These are phyloP conservation scores for Hormiphora californensis DNA, from an alignment of 37 sponge, comb jelly and placozoan species.

Conservation along the genomic window DNA sequence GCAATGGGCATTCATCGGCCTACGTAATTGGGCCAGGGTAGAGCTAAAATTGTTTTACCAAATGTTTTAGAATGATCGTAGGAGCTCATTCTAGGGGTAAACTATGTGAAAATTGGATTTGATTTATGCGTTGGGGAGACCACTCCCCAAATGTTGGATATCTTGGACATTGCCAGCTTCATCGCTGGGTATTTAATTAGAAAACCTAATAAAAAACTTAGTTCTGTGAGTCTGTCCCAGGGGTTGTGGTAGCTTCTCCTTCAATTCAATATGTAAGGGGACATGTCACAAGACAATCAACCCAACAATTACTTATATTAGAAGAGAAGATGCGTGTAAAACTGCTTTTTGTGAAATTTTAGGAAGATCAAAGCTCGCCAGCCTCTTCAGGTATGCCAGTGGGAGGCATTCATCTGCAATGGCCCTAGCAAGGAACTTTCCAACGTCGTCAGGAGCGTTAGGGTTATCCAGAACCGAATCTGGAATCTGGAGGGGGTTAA, in stretches of 20 bases:
- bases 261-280: no score
- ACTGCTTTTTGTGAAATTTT: background rate
- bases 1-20: no score
- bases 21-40: no score
- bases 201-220: no score
- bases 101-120: no score
- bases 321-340: background rate
- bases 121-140: no score
- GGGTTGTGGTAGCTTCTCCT: no score
- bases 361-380: background rate
- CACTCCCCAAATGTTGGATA: slow-evolving; percentile 5
- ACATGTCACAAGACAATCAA: background rate
- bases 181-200: no score
- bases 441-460: slow-evolving; percentile 51
- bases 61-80: no score
- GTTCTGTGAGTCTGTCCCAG: no score
- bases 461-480: slow-evolving; percentile 14
- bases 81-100: no score
- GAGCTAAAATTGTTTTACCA: no score
- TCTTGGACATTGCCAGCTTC: slow-evolving; percentile 18
- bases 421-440: slow-evolving; percentile 85
- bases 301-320: background rate
- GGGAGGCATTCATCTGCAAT: slow-evolving; percentile 94
- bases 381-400: slow-evolving; percentile 70
- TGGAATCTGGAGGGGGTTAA: background rate